These are phyloP conservation scores for Drosophila cardini DNA, from an alignment of 1,140 invertebrate genomes.

Conservation along the genomic window DNA sequence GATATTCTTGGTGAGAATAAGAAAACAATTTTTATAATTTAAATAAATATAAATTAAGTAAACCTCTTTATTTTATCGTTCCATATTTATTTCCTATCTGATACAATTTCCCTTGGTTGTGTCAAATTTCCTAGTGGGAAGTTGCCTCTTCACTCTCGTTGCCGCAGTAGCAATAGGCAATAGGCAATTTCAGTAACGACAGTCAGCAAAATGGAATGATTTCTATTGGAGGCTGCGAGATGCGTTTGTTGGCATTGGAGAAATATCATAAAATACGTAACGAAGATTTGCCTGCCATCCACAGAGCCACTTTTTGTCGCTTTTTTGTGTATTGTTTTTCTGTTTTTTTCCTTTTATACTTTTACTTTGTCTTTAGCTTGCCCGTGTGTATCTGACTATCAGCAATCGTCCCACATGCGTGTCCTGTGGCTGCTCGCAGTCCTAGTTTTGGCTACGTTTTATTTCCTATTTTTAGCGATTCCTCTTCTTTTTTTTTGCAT, in stretches of 20 bases:
- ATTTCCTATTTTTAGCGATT: conserved; percentile 40
- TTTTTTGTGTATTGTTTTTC: not conserved
- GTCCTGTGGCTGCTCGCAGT: conserved; percentile 52
- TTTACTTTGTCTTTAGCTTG: conserved; percentile 21
- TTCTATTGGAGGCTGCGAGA: conserved; percentile 48
- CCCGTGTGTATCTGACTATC: conserved; percentile 21
- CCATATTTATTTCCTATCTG: not conserved
- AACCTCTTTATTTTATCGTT: too few species aligned
- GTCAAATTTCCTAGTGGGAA: conserved; percentile 56
- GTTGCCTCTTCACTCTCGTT: not conserved
- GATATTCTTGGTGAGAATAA: too few species aligned
- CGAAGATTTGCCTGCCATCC: conserved; percentile 68
- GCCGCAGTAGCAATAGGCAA: conserved; percentile 12
- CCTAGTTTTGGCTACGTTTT: conserved; percentile 55
- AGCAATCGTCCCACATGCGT: conserved; percentile 45
- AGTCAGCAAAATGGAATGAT: conserved; percentile 80
- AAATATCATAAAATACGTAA: conserved; percentile 78
- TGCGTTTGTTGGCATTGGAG: conserved; percentile 52
- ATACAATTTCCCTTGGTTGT: conserved; percentile 1
- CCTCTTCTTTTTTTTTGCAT: conserved; percentile 64
- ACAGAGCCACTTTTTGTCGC: conserved; percentile 3
- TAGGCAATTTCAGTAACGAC: conserved; percentile 74
- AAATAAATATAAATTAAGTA: too few species aligned
- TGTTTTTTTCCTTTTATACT: conserved; percentile 2
- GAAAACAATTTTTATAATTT: too few species aligned